Evolutionary conservation across 2,797 vertebrate genomes (phyloP), one percentile per base, ranked within the genome.

Genomic region (Platalea minor): DNA sequence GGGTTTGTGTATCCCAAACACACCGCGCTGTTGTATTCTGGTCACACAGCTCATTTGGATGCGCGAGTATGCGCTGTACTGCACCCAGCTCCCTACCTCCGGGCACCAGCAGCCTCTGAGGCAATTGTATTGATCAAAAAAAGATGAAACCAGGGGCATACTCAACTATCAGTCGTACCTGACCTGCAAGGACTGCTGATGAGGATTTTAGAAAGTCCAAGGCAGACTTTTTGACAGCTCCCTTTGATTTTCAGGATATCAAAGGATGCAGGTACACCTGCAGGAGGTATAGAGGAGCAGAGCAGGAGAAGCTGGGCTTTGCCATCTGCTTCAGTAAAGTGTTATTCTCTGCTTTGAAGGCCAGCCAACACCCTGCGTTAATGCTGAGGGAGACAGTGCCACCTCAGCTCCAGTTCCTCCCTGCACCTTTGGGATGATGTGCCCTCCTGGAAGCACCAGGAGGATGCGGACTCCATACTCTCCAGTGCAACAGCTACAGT

Each of bases 21-120:
- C 50, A 8, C 13, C 0, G 0, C 11, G 21, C 68, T 78, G 57
- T 3, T 51, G n/a, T 21, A 61, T 81, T 75, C 87, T 70, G 45
- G 64, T 85, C 82, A 89, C 93, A 85, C 46, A 57, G 53, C 72
- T 93, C 76, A 70, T 23, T 77, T 41, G 33, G 85, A 75, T 68
- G 79, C 0, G 0, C 4, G 28, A 59, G 51, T 0, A 1, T 29
- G 41, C 0, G 1, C 37, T 20, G 48, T 18, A 10, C 64, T 9
- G 28, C 53, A 59, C 48, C 57, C 76, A 68, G 43, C 41, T 64
- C 73, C 68, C 53, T 63, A 14, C 45, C 72, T 72, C 65, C 2
- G 4, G 72, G 61, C 54, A 88, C 60, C 57, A 54, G 75, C 61
- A 83, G 31, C 46, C 51, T 88, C 78, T 59, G 68, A 84, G 57